A percentile compares a stretch with the other conserved stretches of the same genome.
phyloP scores from a whole-genome alignment of 2,797 vertebrate species.

The Catamblyrhynchus diadema region DNA sequence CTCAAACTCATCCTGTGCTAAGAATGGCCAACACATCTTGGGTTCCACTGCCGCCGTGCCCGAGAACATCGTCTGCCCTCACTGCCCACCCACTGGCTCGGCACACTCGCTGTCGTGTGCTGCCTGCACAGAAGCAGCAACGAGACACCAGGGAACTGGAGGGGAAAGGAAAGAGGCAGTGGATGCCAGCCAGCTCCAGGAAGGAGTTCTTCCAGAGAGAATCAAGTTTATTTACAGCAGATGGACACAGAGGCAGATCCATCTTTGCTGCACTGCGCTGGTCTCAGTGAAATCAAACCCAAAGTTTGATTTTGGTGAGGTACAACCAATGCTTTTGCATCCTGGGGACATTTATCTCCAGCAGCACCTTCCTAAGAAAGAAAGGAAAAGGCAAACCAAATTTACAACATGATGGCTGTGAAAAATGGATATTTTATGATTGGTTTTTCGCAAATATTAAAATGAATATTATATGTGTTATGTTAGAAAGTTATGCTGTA shows the following conservation, averaged over 20 bases:
- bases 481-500: too few species aligned
- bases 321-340: background rate
- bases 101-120: background rate
- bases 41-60: slow-evolving; percentile 36
- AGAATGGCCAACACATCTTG: accelerated
- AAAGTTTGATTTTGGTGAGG: background rate
- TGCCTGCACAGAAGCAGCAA: background rate
- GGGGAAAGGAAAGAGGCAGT: slow-evolving; percentile 27
- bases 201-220: slow-evolving; percentile 73
- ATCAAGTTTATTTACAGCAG: slow-evolving; percentile 48
- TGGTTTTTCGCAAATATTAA: too few species aligned
- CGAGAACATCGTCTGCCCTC: too few species aligned
- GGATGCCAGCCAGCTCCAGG: slow-evolving; percentile 13
- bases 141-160: background rate
- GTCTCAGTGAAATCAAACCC: background rate
- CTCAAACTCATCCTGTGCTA: background rate
- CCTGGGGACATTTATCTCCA: background rate
- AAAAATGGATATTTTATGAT: too few species aligned
- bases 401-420: background rate
- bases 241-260: background rate
- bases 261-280: background rate
- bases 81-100: background rate
- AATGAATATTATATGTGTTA: too few species aligned
- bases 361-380: background rate
- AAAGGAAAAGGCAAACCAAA: background rate